Evolutionary conservation across 1,140 invertebrate genomes (phyloP).

Genomic region (Trichonephila clavata): DNA sequence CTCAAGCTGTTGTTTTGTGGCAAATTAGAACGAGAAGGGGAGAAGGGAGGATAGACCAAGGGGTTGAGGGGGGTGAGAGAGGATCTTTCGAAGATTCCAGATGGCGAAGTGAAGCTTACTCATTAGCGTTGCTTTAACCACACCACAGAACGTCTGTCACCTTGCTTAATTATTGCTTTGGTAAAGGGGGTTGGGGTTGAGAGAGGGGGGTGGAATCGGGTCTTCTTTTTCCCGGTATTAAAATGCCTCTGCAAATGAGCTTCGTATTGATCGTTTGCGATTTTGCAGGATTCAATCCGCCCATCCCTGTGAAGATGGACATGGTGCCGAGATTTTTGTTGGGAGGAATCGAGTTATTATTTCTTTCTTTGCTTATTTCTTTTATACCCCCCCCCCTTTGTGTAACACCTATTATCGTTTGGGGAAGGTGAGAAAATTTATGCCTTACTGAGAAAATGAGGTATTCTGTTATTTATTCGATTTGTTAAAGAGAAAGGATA

Average conservation of each 20-base stretch:
- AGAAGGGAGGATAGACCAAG: background rate
- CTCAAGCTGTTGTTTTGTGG: constrained; percentile 75
- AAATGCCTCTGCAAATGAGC: constrained; percentile 74
- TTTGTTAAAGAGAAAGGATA: background rate
- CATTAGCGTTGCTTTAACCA: constrained; percentile 70
- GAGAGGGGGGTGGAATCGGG: background rate
- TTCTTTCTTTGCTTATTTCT: background rate
- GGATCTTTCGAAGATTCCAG: constrained; percentile 64
- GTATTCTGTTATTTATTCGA: background rate
- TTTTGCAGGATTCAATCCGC: constrained; percentile 29
- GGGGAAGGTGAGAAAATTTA: background rate
- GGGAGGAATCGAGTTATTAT: background rate
- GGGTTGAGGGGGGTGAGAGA: background rate
- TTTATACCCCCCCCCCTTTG: background rate
- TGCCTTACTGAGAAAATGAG: background rate
- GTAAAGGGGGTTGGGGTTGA: background rate
- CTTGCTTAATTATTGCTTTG: constrained; percentile 75
- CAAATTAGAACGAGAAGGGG: constrained; percentile 67
- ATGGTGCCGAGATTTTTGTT: constrained; percentile 10
- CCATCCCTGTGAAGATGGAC: background rate
- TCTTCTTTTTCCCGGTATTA: constrained; percentile 73
- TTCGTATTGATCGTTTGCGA: constrained; percentile 71
- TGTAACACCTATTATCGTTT: constrained; percentile 4
- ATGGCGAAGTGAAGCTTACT: constrained; percentile 61
- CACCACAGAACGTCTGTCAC: constrained; percentile 72